Conservation (phyloP, 2,797 vertebrate genomes). For the Alectoris magna region DNA sequence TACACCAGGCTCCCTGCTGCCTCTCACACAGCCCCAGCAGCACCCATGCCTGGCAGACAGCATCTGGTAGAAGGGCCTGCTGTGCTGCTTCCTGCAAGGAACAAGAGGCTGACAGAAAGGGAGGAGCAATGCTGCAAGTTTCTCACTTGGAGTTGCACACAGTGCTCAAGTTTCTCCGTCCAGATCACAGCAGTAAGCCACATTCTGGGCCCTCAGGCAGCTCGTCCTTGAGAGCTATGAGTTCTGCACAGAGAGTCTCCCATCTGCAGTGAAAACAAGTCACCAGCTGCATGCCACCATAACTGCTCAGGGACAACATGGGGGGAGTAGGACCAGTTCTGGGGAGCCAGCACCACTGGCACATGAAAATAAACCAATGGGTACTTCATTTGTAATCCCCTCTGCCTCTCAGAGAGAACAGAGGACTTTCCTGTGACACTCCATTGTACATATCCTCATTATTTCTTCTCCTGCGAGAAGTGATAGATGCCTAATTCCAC, state of each 20-base stretch:
- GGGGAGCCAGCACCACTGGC: background rate
- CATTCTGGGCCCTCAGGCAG: background rate
- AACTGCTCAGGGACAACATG: accelerated
- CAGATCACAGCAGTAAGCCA: accelerated
- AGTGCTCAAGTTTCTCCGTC: background rate
- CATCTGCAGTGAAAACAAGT: background rate
- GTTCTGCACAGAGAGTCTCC: background rate
- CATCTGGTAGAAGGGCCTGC: too few relatives aligned
- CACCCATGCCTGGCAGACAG: too few relatives aligned
- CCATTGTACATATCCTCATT: background rate
- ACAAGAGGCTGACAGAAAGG: too few relatives aligned
- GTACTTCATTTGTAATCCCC: background rate
- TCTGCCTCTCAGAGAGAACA: background rate
- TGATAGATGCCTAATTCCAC: background rate
- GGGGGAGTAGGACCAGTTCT: background rate
- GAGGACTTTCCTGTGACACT: background rate
- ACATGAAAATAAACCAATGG: background rate
- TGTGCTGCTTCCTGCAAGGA: too few relatives aligned
- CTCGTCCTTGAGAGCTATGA: background rate
- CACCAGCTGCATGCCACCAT: background rate
- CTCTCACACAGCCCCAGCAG: background rate
- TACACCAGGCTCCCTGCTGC: background rate
- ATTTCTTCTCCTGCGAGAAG: background rate
- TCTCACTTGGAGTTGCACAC: background rate
- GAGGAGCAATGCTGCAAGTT: background rate